Percentiles rank a stretch among this genome's conserved stretches.
These are phyloP conservation scores for Molanna angustata DNA, from an alignment of 2,888 invertebrate genomes.

Conservation along the genomic window DNA sequence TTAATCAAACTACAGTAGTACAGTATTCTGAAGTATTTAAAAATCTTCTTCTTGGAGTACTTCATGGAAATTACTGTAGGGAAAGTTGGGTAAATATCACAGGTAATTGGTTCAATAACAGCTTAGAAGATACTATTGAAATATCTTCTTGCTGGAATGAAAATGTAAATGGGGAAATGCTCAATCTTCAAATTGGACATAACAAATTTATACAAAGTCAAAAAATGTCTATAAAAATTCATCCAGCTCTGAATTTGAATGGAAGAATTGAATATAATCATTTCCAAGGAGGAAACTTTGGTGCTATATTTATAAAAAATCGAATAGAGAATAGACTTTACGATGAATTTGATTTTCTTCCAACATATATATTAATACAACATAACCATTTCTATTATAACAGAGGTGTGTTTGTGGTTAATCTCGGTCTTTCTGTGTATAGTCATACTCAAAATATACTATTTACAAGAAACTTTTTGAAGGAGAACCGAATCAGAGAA, in stretches of 20 bases:
- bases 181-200: conserved; percentile 77
- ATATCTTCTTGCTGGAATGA: conserved; percentile 79
- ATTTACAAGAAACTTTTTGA: conserved; percentile 85
- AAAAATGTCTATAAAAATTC: conserved; percentile 72
- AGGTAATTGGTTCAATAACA: conserved; percentile 83
- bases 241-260: conserved; percentile 77
- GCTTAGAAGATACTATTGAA: conserved; percentile 74
- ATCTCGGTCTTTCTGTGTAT: conserved; percentile 84
- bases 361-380: conserved; percentile 68
- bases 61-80: conserved; percentile 92
- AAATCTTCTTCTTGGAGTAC: conserved; percentile 84
- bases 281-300: conserved; percentile 78
- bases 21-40: conserved; percentile 84
- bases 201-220: conserved; percentile 78
- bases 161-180: conserved; percentile 51
- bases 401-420: conserved; percentile 82
- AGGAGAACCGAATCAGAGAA: conserved; percentile 81
- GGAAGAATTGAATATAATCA: conserved; percentile 85
- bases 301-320: conserved; percentile 83
- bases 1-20: conserved; percentile 83
- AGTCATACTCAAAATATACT: conserved; percentile 76
- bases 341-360: conserved; percentile 77
- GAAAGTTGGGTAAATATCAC: conserved; percentile 86
- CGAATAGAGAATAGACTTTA: conserved; percentile 58
- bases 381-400: conserved; percentile 91